A percentile compares a stretch with the other conserved stretches of the same genome.
These are phyloP conservation scores for Tetramorium simillimum DNA, from an alignment of 1,140 invertebrate species.

Conservation along the genomic window DNA sequence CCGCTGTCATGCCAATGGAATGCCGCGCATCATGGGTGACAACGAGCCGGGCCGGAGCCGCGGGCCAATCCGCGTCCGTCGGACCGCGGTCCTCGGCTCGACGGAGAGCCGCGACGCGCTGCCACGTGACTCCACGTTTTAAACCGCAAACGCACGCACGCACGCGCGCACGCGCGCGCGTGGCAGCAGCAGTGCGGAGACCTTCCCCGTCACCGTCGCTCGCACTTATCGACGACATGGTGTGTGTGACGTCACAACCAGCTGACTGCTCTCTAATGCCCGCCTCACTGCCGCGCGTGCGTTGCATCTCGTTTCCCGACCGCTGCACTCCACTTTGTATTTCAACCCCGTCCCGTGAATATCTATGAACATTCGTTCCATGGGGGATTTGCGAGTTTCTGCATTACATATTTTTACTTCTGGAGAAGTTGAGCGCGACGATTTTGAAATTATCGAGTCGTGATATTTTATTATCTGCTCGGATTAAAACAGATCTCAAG, in stretches of 20 bases:
- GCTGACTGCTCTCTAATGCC: slow-evolving; percentile 78
- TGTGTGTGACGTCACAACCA: slow-evolving; percentile 81
- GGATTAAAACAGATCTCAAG: too few species aligned
- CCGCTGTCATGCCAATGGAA: slow-evolving; percentile 81
- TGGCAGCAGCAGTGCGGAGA: slow-evolving; percentile 23
- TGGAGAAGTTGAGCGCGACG: too few species aligned
- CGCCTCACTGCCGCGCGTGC: slow-evolving; percentile 59
- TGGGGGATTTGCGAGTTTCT: not conserved
- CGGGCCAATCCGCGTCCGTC: slow-evolving; percentile 63
- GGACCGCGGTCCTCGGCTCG: slow-evolving; percentile 65
- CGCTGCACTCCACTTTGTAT: slow-evolving; percentile 3
- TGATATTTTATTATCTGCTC: not conserved
- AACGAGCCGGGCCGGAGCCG: not conserved
- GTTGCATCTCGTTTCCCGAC: slow-evolving; percentile 8
- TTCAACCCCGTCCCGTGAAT: slow-evolving; percentile 37
- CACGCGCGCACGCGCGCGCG: slow-evolving; percentile 53
- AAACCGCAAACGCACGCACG: slow-evolving; percentile 46
- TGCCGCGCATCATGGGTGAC: slow-evolving; percentile 78
- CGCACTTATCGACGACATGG: slow-evolving; percentile 78
- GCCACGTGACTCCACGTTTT: slow-evolving; percentile 68
- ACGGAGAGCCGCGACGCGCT: slow-evolving; percentile 47
- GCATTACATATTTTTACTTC: not conserved
- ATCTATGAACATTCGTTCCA: not conserved
- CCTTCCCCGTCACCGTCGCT: not conserved
- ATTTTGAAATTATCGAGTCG: not conserved